These are phyloP conservation scores for Notamacropus eugenii DNA, from an alignment of 2,797 vertebrate species.

Conservation along the genomic window DNA sequence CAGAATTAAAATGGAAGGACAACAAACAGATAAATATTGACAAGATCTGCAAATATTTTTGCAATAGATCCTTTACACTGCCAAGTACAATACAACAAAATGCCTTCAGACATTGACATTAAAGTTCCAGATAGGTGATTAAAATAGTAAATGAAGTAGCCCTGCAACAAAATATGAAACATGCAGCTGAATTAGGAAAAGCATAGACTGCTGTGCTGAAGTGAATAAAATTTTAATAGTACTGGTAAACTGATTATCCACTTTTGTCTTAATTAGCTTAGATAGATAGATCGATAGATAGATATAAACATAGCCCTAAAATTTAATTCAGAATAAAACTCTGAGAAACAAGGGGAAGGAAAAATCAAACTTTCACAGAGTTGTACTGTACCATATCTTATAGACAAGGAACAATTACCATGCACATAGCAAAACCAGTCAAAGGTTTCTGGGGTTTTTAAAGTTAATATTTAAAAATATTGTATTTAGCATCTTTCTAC, in stretches of 20 bases:
- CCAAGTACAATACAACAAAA: not conserved
- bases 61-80: not conserved
- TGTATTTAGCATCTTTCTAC: constrained; percentile 85
- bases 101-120: not conserved
- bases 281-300: too few species aligned
- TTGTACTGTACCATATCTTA: constrained; percentile 86
- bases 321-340: constrained; percentile 88
- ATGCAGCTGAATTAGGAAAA: not conserved
- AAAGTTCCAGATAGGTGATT: not conserved
- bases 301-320: constrained; percentile 79
- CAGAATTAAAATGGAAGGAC: not conserved
- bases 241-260: too few species aligned
- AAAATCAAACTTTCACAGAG: constrained; percentile 85
- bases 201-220: not conserved
- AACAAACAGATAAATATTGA: not conserved
- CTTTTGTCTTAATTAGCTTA: too few species aligned
- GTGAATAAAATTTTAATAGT: too few species aligned
- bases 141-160: not conserved
- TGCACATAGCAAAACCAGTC: constrained; percentile 87
- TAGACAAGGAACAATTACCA: constrained; percentile 89
- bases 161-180: not conserved
- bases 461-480: constrained; percentile 88
- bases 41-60: not conserved
- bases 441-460: constrained; percentile 70
- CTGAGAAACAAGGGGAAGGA: constrained; percentile 78